These are phyloP conservation scores for Blastomussa wellsi DNA, from an alignment of 92 coral and sea anemone genomes.

Conservation along the genomic window DNA sequence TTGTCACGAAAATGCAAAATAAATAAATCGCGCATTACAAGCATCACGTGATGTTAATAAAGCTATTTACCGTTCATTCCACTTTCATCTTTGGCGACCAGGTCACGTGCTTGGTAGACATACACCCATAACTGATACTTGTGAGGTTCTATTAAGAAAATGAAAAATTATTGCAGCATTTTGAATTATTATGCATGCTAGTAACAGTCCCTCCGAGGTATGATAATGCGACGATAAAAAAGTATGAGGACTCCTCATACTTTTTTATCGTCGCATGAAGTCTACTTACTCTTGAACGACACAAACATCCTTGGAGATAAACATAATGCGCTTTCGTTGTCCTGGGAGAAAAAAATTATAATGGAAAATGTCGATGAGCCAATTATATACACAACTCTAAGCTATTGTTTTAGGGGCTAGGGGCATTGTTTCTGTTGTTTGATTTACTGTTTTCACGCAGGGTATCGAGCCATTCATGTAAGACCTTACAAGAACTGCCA, in stretches of 20 bases:
- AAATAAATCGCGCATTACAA: no score
- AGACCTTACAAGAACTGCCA: no score
- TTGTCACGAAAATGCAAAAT: no score
- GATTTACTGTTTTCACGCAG: no score
- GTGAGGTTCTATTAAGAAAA: conserved; percentile 77
- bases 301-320: conserved; percentile 94
- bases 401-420: no score
- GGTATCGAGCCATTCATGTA: no score
- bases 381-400: no score
- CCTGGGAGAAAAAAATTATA: conserved; percentile 33
- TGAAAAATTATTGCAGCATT: neutral
- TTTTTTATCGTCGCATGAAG: no score
- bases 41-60: neutral
- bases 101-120: conserved; percentile 97
- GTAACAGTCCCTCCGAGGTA: neutral
- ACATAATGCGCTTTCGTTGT: conserved; percentile 71
- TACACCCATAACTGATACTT: conserved; percentile 91
- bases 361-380: no score
- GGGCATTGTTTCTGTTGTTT: no score
- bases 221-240: neutral
- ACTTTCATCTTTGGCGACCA: conserved; percentile 83
- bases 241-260: neutral
- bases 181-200: neutral
- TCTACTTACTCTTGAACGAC: conserved; percentile 71
- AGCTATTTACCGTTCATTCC: conserved; percentile 86